Evolutionary conservation across 2,113 vertebrate genomes (phyloP).

Genomic region (Tor tambroides): DNA sequence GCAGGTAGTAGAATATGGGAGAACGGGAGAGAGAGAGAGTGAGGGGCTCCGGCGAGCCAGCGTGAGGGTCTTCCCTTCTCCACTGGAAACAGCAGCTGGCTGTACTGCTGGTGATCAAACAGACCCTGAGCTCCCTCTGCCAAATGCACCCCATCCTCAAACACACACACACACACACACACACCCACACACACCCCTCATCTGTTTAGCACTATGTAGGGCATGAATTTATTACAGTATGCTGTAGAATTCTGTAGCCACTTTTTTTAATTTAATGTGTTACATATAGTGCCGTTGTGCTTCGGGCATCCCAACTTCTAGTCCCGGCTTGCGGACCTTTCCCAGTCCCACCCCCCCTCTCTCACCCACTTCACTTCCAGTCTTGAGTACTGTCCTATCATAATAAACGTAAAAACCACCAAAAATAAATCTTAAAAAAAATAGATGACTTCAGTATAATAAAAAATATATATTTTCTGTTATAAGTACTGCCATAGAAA

Average conservation of each 20-base stretch:
- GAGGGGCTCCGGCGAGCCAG: conserved; percentile 51
- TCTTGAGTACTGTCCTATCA: too few species aligned
- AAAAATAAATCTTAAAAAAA: too few species aligned
- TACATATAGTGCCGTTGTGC: too few species aligned
- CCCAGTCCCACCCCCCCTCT: too few species aligned
- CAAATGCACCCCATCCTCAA: conserved; percentile 28
- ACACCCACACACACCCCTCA: conserved; percentile 3
- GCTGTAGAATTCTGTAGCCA: not conserved
- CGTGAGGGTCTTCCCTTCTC: conserved; percentile 46
- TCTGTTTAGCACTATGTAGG: conserved; percentile 17
- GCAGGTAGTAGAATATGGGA: conserved; percentile 59
- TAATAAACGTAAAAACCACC: too few species aligned
- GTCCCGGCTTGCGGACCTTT: too few species aligned
- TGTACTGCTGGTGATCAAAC: conserved; percentile 54
- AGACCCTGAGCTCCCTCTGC: conserved; percentile 42
- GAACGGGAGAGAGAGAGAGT: conserved; percentile 44
- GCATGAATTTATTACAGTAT: conserved; percentile 12
- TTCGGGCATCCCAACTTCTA: too few species aligned
- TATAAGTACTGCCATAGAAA: not conserved
- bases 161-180: not conserved
- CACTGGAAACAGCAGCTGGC: conserved; percentile 54
- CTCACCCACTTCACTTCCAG: too few species aligned
- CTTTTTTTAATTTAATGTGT: not conserved
- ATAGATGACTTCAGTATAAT: not conserved
- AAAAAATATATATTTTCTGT: not conserved